Evolutionary conservation across 2,113 vertebrate species (phyloP), one percentile per base, ranked within the genome.

Genomic region (Asarcornis scutulata): DNA sequence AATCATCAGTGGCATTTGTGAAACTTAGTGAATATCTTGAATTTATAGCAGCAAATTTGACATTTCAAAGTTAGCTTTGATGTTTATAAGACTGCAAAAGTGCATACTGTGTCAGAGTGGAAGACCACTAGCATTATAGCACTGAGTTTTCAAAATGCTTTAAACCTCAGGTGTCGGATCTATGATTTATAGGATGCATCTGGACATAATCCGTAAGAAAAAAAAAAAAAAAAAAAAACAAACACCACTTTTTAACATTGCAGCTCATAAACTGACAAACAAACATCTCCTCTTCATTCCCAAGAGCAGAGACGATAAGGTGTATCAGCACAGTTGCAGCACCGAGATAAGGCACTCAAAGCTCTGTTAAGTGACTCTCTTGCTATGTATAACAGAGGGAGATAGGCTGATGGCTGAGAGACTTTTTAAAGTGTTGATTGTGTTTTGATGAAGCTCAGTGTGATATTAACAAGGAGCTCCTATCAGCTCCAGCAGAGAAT

Each of bases 11-110:
- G 90, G 75, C 90, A 97, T 93, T 97, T 97, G 64, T 55, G 79
- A 95, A 97, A 95, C 55, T 90, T 68, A 84, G 67, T 67, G 90
- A 95, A 85, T 88, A 97, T 82, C 46, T 93, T 94, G 60, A 93
- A 96, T 97, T 96, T 95, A 83, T 90, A 71, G 67, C 55, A 81
- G 67, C 86, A 76, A 93, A 86, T 42, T 87, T 96, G 89, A 94
- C 95, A 93, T 95, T 96, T 98, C 93, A 91, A 97, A 96, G 84
- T 95, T 76, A 71, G 59, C 77, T 96, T 97, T 94, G 83, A 85
- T 87, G 52, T 95, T 96, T 83, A 96, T 92, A 94, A 90, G 67
- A 71, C 42, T 88, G 64, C 50, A 80, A 75, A 94, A 74, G 53
- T 4, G 2, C 5, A 2, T 44, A 56, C 8, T 86, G 74, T 78